Percentiles rank a stretch among this genome's conserved stretches.
Evolutionary conservation across 35 echinoderm and acorn worm genomes (phyloP).

Genomic region (Apostichopus californicus): DNA sequence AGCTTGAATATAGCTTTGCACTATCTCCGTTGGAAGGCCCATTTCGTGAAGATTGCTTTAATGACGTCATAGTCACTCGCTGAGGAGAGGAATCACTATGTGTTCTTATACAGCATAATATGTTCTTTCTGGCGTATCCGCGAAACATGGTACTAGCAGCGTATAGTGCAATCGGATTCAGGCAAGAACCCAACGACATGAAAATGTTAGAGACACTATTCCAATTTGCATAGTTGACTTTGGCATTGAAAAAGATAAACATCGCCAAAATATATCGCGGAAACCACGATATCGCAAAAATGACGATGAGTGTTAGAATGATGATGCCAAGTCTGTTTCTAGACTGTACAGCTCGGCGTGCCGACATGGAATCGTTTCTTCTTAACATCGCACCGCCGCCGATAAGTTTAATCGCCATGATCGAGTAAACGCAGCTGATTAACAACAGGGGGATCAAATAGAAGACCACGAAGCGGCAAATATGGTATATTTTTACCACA

Average conservation of each 20-base stretch:
- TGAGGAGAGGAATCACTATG: too few relatives aligned
- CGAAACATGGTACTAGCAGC: conserved; percentile 28
- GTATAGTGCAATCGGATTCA: conserved; percentile 16
- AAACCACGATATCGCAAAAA: conserved; percentile 40
- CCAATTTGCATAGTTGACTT: background rate
- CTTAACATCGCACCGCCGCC: background rate
- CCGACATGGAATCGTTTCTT: conserved; percentile 16
- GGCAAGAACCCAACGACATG: background rate
- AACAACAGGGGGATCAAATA: conserved; percentile 1
- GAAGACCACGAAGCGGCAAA: background rate
- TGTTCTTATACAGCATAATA: background rate
- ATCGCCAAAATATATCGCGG: conserved; percentile 5
- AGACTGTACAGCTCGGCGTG: conserved; percentile 10
- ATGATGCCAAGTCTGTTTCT: conserved; percentile 36
- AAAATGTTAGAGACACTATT: background rate
- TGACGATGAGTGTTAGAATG: conserved; percentile 4
- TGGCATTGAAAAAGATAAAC: background rate
- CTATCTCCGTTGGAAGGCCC: background rate
- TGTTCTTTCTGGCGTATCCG: background rate
- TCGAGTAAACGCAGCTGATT: background rate
- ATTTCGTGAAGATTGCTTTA: conserved; percentile 3
- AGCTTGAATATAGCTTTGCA: too few relatives aligned
- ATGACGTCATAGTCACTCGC: background rate
- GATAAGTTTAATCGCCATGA: conserved; percentile 35
- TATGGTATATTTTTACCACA: background rate